Evolutionary conservation across 2,113 vertebrate species (phyloP).

Genomic region (Scophthalmus maximus): DNA sequence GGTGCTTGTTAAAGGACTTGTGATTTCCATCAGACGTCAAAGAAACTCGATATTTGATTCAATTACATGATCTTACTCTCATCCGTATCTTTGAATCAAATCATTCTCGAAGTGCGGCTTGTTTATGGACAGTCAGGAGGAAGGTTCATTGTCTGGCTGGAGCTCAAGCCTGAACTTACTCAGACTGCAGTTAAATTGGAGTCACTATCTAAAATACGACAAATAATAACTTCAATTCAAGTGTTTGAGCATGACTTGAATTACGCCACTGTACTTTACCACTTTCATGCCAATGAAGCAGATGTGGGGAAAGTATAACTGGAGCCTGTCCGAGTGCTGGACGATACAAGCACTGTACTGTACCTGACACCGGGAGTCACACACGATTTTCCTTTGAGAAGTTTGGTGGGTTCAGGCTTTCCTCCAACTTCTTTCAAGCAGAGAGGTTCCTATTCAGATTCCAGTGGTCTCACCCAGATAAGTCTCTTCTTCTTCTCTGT

Average conservation of each 20-base stretch:
- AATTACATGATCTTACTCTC: constrained; percentile 12
- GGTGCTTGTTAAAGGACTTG: constrained; percentile 27
- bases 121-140: background rate
- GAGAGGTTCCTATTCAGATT: too few species aligned
- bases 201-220: too few species aligned
- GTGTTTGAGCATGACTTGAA: background rate
- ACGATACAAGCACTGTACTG: background rate
- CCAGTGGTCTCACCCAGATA: too few species aligned
- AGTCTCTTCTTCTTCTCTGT: too few species aligned
- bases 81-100: background rate
- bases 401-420: background rate
- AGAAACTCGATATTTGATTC: constrained; percentile 41
- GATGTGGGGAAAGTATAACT: background rate
- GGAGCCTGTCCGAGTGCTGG: background rate
- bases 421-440: too few species aligned
- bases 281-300: background rate
- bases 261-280: background rate
- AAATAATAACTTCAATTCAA: background rate
- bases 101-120: background rate
- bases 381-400: background rate
- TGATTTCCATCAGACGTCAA: constrained; percentile 36
- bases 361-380: background rate
- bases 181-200: too few species aligned
- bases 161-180: too few species aligned
- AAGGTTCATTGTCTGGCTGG: too few species aligned